phyloP scores from a whole-genome alignment of 2,888 invertebrate species.

The Pediacus dermestoides region DNA sequence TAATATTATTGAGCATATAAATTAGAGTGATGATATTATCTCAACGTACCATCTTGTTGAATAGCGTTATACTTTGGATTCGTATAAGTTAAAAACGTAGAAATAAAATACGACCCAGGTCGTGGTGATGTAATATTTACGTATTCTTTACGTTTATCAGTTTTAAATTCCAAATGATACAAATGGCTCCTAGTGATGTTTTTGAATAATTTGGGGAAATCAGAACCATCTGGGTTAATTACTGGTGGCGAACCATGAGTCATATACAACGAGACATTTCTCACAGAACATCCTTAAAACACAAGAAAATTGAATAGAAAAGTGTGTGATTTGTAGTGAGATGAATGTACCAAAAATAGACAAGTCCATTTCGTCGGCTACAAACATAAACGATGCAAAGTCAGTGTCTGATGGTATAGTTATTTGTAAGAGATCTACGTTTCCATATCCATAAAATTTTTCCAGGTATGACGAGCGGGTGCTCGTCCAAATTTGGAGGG shows the following conservation, averaged over 20 bases:
- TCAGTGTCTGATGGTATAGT: constrained; percentile 41
- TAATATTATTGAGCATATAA: too few relatives aligned
- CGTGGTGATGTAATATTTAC: constrained; percentile 63
- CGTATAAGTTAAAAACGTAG: constrained; percentile 73
- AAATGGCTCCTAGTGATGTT: constrained; percentile 49
- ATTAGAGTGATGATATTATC: too few relatives aligned
- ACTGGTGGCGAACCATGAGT: constrained; percentile 82
- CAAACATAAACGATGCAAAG: constrained; percentile 43
- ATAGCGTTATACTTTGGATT: constrained; percentile 70
- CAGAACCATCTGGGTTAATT: constrained; percentile 75
- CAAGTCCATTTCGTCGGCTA: constrained; percentile 39
- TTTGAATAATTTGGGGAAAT: constrained; percentile 57
- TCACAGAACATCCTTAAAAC: constrained; percentile 39
- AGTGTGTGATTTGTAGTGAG: too few relatives aligned
- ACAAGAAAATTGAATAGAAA: constrained; percentile 6
- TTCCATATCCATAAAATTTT: constrained; percentile 41
- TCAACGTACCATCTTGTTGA: constrained; percentile 68
- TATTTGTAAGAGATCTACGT: constrained; percentile 43
- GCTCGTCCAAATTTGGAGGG: constrained; percentile 29
- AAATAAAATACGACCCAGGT: constrained; percentile 76
- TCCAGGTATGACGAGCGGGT: constrained; percentile 37
- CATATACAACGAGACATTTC: constrained; percentile 64
- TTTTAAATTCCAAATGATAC: constrained; percentile 58
- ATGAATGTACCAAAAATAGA: constrained; percentile 45
- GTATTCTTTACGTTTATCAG: constrained; percentile 59